phyloP scores from a whole-genome alignment of 2,113 vertebrate species.

The Urocitellus parryii region DNA sequence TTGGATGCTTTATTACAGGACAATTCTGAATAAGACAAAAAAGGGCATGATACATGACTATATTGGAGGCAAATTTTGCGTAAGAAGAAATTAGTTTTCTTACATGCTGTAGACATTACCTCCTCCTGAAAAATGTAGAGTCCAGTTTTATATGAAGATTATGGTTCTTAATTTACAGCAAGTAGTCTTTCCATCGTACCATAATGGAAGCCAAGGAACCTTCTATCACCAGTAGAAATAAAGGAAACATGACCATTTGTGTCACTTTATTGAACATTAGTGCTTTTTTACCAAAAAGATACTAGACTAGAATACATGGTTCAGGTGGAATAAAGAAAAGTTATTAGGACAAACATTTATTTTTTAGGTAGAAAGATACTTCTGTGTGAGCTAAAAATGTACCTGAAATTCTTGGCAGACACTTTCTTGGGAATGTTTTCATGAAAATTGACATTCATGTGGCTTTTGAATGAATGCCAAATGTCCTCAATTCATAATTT shows the following conservation, averaged over 20 bases:
- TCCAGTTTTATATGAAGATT: not conserved
- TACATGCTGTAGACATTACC: fast-evolving
- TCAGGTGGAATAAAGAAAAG: not conserved
- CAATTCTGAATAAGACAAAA: not conserved
- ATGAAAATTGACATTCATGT: not conserved
- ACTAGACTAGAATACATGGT: not conserved
- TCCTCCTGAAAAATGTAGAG: not conserved
- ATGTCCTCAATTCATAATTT: not conserved
- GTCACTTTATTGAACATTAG: not conserved
- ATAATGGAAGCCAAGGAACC: not conserved
- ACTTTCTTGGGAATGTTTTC: not conserved
- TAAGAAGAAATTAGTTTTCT: not conserved
- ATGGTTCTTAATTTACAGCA: not conserved
- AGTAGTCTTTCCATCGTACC: not conserved
- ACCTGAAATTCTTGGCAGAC: conserved; percentile 25
- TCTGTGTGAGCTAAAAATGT: not conserved
- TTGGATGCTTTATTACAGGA: not conserved
- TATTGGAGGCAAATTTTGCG: not conserved
- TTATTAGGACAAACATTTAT: not conserved
- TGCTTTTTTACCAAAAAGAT: not conserved
- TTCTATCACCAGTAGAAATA: not conserved
- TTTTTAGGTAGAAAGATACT: not conserved
- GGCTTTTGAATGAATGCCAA: not conserved
- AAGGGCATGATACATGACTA: not conserved
- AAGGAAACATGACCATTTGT: not conserved